Base-by-base conservation (phyloP, 2,797 vertebrate species). In the Oreonectes daqikongensis region DNA sequence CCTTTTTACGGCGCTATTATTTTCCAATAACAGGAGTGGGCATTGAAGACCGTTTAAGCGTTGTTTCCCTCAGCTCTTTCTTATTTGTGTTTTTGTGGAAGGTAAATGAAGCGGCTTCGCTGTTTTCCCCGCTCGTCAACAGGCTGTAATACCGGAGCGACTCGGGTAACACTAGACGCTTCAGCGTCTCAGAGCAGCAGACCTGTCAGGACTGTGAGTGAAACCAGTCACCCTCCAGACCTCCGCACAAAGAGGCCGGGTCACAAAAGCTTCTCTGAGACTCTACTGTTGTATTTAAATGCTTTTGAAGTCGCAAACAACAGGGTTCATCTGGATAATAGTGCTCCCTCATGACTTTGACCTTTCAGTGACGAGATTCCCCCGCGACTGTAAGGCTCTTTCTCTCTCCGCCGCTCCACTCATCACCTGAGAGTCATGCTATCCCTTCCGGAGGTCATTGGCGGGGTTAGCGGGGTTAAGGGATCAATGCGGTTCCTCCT, bases 121-220 rank as follows among this genome's bases (percentile, higher is more conserved):
- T 86, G 85, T 90, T 92, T 93, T 92, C 86, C 90, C 90, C 87
- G 90, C 92, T 92, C 91, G 87, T 94, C 93, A 90, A 92, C 93
- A 78, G 89, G 82, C 90, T 89, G 89, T 92, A 94, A 94, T 94
- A 93, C 89, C 20, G 35, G 2, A 35, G 35, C 35, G 35, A 9
- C 35, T 35, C 35, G 76, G 88, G 92, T 91, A 91, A 92, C 90
- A 88, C 90, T 91, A 93, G 88, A 91, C 90, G 85, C 87, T 84
- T 88, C 55, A 85, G 85, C 81, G 88, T 85, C 85, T 88, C 72
- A 60, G 89, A 83, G 83, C 85, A 81, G 50, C 72, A 77, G 82
- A 79, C 72, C 90, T 89, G 90, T 87, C 83, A 88, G 81, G 79
- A 86, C 87, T 84, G 85, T 86, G 87, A 91, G 86, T 89, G 86